These are phyloP conservation scores for Samia ricini DNA, from an alignment of 1,140 invertebrate genomes.

Conservation along the genomic window DNA sequence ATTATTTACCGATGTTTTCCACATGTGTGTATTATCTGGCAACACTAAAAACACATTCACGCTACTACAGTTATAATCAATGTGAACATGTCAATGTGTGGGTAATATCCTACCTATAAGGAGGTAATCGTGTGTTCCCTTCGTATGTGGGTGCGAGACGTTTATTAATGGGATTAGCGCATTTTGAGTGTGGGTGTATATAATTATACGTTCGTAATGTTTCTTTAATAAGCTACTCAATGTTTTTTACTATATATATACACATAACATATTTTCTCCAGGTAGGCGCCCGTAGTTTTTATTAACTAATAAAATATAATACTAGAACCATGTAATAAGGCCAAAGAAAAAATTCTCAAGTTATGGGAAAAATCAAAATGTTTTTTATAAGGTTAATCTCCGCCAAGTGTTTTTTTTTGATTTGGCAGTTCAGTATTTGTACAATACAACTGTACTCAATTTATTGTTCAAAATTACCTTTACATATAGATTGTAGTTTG, in stretches of 20 bases:
- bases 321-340: not conserved
- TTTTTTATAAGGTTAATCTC: not conserved
- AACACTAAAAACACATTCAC: constrained; percentile 21
- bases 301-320: constrained; percentile 8
- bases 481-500: too few species aligned
- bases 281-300: constrained; percentile 18
- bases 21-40: constrained; percentile 10
- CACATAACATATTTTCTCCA: constrained; percentile 8
- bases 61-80: constrained; percentile 1
- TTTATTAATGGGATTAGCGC: constrained; percentile 64
- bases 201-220: constrained; percentile 65
- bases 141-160: constrained; percentile 45
- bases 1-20: not conserved
- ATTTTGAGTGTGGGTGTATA: constrained; percentile 54
- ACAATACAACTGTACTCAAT: too few species aligned
- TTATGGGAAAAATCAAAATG: not conserved
- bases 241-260: constrained; percentile 27
- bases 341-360: not conserved
- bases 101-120: constrained; percentile 27
- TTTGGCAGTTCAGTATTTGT: too few species aligned
- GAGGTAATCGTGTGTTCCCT: constrained; percentile 16
- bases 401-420: not conserved
- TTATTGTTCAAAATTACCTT: too few species aligned
- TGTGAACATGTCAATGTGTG: constrained; percentile 22
- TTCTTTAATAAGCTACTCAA: constrained; percentile 63